Base-by-base conservation (phyloP, 2,113 vertebrate genomes). In the Ctenomys sociabilis region DNA sequence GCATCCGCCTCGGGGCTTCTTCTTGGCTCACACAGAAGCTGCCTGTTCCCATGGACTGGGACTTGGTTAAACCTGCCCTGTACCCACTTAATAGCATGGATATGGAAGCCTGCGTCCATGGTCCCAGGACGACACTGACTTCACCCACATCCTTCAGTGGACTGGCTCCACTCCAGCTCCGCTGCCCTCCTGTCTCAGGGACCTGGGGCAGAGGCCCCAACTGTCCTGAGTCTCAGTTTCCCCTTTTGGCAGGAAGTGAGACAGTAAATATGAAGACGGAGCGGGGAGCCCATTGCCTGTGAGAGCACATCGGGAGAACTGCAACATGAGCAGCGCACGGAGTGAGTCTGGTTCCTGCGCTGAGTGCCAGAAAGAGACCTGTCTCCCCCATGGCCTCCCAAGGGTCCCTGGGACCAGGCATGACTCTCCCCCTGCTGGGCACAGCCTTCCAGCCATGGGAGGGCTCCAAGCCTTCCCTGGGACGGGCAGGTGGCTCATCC, bases 31-130 rank as follows among this genome's bases (percentile, higher is more conserved):
- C 7, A 1, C 11, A 5, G 3, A n/a, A 9, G 21, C 35, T 45
- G 17, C 28, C 24, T 7, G 49, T 24, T 19, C 1, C 68, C 37
- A 1, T 4, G 3, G 16, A 2, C 86, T 72, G 22, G 78, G 80
- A 40, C 66, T 30, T 7, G 3, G 43, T 37, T 40, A n/a, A 7
- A 3, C 32, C 19, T 43, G 1, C 2, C 63, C 72, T 28, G 17
- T 14, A 40, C n/a, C 21, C 54, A 61, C 30, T 14, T 72, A 1
- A 0, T 0, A 0, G 17, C 2, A 14, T 10, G n/a, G 61, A 45
- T 32, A 5, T 4, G 37, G 63, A 22, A 78, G 30, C 30, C 72
- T 40, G 11, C 81, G 24, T 40, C 1, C 35, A 7, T 0, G 13
- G 3, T 28, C 92, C 64, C 75, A 30, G 4, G 32, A 8, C 3